Evolutionary conservation across 2,797 vertebrate species (phyloP).

Genomic region (Erethizon dorsatum): DNA sequence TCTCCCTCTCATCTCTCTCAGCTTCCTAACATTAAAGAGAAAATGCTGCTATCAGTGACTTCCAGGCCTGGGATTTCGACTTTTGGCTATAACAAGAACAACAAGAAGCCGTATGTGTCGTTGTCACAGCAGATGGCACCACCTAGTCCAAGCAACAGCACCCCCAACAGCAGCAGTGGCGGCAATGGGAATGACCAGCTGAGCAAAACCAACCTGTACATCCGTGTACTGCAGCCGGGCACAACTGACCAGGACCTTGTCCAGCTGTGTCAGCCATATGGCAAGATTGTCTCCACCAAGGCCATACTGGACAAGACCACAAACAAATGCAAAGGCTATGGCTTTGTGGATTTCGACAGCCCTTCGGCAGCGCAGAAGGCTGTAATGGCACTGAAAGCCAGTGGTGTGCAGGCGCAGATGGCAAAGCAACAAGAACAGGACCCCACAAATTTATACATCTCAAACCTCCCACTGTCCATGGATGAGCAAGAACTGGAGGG

Average conservation of each 20-base stretch:
- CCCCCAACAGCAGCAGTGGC: constrained; percentile 91
- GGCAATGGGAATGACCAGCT: constrained; percentile 92
- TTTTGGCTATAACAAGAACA: too few species aligned
- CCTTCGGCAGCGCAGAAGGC: constrained; percentile 97
- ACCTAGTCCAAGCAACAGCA: constrained; percentile 94
- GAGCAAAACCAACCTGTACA: constrained; percentile 98
- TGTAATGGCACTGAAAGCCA: constrained; percentile 96
- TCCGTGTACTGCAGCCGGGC: constrained; percentile 95
- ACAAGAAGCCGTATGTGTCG: constrained; percentile 95
- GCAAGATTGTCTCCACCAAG: constrained; percentile 98
- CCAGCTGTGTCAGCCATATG: constrained; percentile 97
- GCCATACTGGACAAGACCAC: constrained; percentile 98
- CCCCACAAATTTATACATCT: constrained; percentile 98
- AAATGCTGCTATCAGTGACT: too few species aligned
- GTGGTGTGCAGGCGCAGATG: constrained; percentile 97
- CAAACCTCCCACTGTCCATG: constrained; percentile 96
- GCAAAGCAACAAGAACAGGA: constrained; percentile 99
- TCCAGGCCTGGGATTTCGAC: too few species aligned
- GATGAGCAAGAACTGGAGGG: constrained; percentile 97
- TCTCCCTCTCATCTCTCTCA: too few species aligned
- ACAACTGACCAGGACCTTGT: constrained; percentile 98
- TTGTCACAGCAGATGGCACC: constrained; percentile 95
- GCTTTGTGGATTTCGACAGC: constrained; percentile 97
- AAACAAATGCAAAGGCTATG: constrained; percentile 98
- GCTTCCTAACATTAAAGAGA: too few species aligned